Conservation (phyloP, 2,888 invertebrate species). For the Candidula unifasciata region DNA sequence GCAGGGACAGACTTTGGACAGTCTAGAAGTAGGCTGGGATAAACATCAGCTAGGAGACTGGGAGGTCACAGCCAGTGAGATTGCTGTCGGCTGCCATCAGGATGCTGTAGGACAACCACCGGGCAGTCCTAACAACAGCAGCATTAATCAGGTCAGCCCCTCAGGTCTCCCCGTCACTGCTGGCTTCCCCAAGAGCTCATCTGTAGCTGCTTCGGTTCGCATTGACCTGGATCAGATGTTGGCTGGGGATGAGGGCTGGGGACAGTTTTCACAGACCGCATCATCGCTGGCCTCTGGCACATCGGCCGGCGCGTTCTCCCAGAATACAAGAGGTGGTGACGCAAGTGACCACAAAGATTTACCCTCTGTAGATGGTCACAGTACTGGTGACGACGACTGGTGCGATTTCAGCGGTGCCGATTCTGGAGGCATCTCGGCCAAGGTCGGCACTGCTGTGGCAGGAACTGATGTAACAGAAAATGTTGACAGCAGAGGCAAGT, state of each 20-base stretch:
- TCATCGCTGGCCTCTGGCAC: background rate
- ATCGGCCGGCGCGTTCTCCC: background rate
- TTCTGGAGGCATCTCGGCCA: background rate
- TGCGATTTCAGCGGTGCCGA: conserved; percentile 37
- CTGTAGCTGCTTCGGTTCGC: background rate
- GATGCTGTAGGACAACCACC: background rate
- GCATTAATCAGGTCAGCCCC: background rate
- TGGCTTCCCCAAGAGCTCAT: background rate
- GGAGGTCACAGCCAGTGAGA: conserved; percentile 30
- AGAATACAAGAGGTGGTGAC: background rate
- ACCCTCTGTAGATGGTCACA: too few relatives aligned
- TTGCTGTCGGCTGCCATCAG: background rate
- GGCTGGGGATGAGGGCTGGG: conserved; percentile 4
- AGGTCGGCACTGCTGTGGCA: background rate
- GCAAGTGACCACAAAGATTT: background rate
- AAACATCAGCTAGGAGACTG: background rate
- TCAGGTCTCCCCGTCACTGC: background rate
- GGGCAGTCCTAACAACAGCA: conserved; percentile 1
- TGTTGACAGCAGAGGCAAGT: conserved; percentile 4
- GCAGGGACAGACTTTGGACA: background rate
- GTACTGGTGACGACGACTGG: conserved; percentile 35
- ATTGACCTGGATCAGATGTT: background rate
- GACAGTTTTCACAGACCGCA: background rate
- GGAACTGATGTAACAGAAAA: conserved; percentile 5
- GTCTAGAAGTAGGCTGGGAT: conserved; percentile 5